Evolutionary conservation across 2,797 vertebrate genomes (phyloP).

Genomic region (Pitangus sulphuratus): DNA sequence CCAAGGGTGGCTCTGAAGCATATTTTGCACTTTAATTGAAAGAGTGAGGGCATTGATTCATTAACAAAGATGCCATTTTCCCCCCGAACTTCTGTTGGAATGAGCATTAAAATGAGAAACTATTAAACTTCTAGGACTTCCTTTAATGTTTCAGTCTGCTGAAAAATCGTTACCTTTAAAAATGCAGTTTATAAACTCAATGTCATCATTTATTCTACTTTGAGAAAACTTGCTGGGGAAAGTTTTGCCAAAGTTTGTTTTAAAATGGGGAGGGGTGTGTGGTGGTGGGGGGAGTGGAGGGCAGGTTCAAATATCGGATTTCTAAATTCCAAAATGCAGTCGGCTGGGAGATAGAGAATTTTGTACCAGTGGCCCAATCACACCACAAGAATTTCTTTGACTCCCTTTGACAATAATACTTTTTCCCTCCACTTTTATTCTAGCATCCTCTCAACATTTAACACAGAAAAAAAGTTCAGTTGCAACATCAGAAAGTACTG

Average conservation of each 20-base stretch:
- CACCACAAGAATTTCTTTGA: background rate
- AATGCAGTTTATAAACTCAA: background rate
- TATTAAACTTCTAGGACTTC: background rate
- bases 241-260: background rate
- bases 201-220: background rate
- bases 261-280: background rate
- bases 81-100: background rate
- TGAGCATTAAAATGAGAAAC: background rate
- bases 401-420: conserved; percentile 59
- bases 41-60: background rate
- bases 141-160: background rate
- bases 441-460: conserved; percentile 77
- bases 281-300: background rate
- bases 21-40: background rate
- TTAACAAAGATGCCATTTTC: background rate
- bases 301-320: background rate
- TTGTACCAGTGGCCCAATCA: background rate
- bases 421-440: conserved; percentile 55
- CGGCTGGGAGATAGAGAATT: background rate
- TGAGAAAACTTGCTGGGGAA: background rate
- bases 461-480: conserved; percentile 76
- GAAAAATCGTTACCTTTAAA: background rate
- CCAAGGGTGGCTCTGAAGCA: background rate
- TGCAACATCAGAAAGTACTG: conserved; percentile 74
- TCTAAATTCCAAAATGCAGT: background rate